Conservation (phyloP, 2,113 vertebrate species). For the Oenanthe oenanthe region DNA sequence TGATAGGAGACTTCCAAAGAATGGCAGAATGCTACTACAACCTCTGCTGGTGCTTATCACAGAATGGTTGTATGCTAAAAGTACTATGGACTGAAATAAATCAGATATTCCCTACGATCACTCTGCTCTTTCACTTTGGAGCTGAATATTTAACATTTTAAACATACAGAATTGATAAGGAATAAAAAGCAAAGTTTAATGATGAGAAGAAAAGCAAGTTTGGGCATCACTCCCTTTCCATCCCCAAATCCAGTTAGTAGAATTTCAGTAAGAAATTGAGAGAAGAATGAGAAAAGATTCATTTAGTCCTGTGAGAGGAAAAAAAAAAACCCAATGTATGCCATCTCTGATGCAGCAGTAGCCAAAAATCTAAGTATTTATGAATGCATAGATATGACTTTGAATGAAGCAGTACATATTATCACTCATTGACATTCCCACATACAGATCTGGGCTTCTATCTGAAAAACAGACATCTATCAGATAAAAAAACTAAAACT, state of each 20-base stretch:
- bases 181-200: not conserved
- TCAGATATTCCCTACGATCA: not conserved
- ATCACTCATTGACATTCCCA: not conserved
- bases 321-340: fast-evolving
- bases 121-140: not conserved
- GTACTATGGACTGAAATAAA: not conserved
- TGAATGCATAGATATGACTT: not conserved
- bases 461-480: not conserved
- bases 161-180: not conserved
- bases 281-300: not conserved
- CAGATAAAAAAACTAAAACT: not conserved
- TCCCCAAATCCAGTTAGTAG: not conserved
- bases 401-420: not conserved
- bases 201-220: not conserved
- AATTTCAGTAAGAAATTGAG: not conserved
- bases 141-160: not conserved
- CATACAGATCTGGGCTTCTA: not conserved
- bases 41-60: not conserved
- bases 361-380: not conserved
- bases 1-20: not conserved
- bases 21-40: not conserved
- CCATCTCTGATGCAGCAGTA: not conserved
- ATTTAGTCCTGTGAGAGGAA: not conserved
- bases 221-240: not conserved
- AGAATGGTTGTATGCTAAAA: not conserved